Conservation (phyloP, 2,113 vertebrate genomes). For the Steatornis caripensis region DNA sequence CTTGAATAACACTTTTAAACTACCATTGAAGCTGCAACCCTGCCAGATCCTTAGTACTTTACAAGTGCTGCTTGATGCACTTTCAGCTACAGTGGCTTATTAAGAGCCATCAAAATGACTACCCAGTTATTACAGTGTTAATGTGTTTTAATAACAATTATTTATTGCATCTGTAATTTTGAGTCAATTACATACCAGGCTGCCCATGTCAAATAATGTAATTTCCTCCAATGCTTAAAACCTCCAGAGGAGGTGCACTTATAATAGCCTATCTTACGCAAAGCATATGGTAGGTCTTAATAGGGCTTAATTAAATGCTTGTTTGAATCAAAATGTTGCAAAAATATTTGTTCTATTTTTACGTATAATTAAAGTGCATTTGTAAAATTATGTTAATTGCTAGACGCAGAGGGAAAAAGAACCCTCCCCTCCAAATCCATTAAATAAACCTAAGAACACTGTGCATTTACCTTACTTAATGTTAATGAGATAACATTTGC, state of each 20-base stretch:
- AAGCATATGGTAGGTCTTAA: constrained; percentile 41
- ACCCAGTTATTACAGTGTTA: constrained; percentile 34
- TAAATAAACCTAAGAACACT: neutral
- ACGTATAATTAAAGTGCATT: constrained; percentile 34
- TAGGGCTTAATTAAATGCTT: constrained; percentile 49
- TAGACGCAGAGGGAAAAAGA: neutral
- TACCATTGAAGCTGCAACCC: neutral
- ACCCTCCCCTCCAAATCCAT: neutral
- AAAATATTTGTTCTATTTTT: constrained; percentile 58
- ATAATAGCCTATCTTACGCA: neutral
- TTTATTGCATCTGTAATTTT: constrained; percentile 46
- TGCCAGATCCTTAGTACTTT: neutral
- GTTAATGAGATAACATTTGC: neutral
- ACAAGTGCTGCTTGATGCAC: neutral
- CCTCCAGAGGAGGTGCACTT: neutral
- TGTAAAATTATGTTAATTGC: constrained; percentile 35
- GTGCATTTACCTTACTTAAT: neutral
- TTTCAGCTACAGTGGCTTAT: neutral
- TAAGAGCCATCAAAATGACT: constrained; percentile 23
- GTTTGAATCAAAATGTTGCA: constrained; percentile 45
- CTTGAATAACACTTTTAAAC: neutral
- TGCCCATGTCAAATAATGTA: neutral
- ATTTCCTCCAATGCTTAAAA: constrained; percentile 1
- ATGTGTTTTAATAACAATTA: constrained; percentile 44
- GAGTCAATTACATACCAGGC: constrained; percentile 11